Evolutionary conservation across 2,888 invertebrate genomes (phyloP), one percentile per base, ranked within the genome.

Genomic region (Buathra laborator): DNA sequence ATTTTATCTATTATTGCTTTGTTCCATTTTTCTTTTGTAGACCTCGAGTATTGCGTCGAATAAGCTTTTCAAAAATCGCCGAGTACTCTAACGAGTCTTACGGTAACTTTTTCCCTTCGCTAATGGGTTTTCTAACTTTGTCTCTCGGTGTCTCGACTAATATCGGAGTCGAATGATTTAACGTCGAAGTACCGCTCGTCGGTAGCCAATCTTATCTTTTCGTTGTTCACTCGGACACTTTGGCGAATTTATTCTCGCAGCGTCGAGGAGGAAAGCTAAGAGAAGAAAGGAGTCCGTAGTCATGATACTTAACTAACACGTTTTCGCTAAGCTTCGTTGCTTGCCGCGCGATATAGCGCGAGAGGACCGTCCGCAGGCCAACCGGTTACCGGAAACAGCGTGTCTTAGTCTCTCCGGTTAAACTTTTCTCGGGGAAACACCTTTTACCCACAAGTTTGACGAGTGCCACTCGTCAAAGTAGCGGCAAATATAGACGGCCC

Each of bases 381-480:
- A 84, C 64, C 81, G 77, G 81, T 81, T 81, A 81, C 84, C 81
- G 81, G 84, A 84, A 84, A 84, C 77, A 74, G 59, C 68, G 16
- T 51, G 77, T 84, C 80, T 72, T 67, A 72, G 37, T 9, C 37
- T 56, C 56, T 74, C 67, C 29, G 46, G 44, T n/a, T 24, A 43
- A 16, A 9, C 56, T 16, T 19, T 9, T 16, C 66, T 37, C 64
- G 14, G 19, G 66, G 14, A 43, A 37, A 71, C 37, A 29, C 59
- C 56, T 70, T 81, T 29, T 62, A 24, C 75, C 9, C 53, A 66
- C 64, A 64, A 75, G 44, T 46, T 24, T 51, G 43, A 66, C 56
- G 44, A 12, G 46, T 51, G 12, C 10, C 16, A 19, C 24, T 66
- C 48, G 83, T 74, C 74, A 66, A 80, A 76, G 68, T 53, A 68